These are phyloP conservation scores for Apantesis nais DNA, from an alignment of 2,888 invertebrate genomes.

Conservation along the genomic window DNA sequence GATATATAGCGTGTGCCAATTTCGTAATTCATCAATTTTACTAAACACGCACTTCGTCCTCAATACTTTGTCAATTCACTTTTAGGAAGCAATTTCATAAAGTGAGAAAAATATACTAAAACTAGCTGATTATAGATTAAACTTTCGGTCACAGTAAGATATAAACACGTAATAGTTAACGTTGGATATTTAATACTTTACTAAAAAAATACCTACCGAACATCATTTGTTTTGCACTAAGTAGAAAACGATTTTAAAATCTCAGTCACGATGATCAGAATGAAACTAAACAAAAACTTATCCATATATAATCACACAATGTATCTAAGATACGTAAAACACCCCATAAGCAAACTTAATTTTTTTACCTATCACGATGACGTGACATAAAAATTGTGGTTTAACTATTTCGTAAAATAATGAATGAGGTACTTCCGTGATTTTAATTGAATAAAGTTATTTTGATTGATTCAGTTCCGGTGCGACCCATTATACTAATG, in stretches of 20 bases:
- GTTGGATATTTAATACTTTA: too few relatives aligned
- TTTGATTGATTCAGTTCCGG: constrained; percentile 26
- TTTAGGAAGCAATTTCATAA: neutral
- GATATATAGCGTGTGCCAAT: constrained; percentile 2
- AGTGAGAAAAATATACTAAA: neutral
- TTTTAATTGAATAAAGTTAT: constrained; percentile 39
- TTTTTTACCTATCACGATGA: constrained; percentile 36
- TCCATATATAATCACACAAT: too few relatives aligned
- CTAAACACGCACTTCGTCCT: neutral
- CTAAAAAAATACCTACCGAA: too few relatives aligned
- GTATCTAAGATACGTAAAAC: too few relatives aligned
- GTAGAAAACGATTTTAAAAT: too few relatives aligned
- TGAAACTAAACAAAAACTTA: too few relatives aligned
- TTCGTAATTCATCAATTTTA: neutral
- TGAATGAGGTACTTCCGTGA: constrained; percentile 31
- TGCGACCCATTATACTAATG: constrained; percentile 16
- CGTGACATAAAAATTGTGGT: constrained; percentile 23
- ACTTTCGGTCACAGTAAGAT: too few relatives aligned
- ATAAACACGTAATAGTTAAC: too few relatives aligned
- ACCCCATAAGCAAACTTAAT: constrained; percentile 20
- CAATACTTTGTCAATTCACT: neutral
- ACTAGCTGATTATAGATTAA: too few relatives aligned
- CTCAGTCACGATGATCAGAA: too few relatives aligned
- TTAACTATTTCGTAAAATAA: constrained; percentile 33
- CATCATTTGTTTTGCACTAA: too few relatives aligned